Base-by-base conservation (phyloP, 1,140 invertebrate species). In the Heliconius himera region DNA sequence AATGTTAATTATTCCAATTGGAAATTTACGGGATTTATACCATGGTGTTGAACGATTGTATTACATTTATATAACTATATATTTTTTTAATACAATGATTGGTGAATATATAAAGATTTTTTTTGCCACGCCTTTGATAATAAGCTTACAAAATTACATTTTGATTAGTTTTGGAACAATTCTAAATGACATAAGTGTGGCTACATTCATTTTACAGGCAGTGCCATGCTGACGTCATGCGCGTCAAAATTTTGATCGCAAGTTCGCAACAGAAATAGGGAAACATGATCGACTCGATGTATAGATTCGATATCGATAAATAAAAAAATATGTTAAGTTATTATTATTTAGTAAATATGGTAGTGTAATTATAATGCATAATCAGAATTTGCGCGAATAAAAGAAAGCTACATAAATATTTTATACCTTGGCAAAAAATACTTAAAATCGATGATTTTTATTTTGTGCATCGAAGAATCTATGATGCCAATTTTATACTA, bases 121-220 rank as follows among this genome's bases (percentile, higher is more conserved):
- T 73, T 78, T 73, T 60, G 74, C 76, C 82, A 84, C 83, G 74
- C 81, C 83, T 82, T 81, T 71, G 8, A 20, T 72, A 74, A 73
- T 46, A 75, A 73, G 16, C 66, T 26, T 74, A 70, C 29, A 54
- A 79, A 70, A 78, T 80, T 76, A 73, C 77, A 74, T 41, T 33
- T 74, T 74, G 73, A 74, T 74, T 75, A 73, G 49, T 75, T 81
- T 83, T 73, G 73, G 82, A 83, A 81, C 80, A 18, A 70, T 79
- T 73, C 76, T 49, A 79, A 79, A 76, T 82, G 79, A 79, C 81
- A 78, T 70, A 74, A 71, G 54, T 51, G 76, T 13, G 41, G 41
- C 41, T 46, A 29, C 60, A 29, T 66, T 66, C 60, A 66, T 66
- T 66, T 29, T 29, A 18, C 22, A 16, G 60, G 4, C 22, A 71